Conservation (phyloP, 2,888 invertebrate species). For the Pheosia tremula region DNA sequence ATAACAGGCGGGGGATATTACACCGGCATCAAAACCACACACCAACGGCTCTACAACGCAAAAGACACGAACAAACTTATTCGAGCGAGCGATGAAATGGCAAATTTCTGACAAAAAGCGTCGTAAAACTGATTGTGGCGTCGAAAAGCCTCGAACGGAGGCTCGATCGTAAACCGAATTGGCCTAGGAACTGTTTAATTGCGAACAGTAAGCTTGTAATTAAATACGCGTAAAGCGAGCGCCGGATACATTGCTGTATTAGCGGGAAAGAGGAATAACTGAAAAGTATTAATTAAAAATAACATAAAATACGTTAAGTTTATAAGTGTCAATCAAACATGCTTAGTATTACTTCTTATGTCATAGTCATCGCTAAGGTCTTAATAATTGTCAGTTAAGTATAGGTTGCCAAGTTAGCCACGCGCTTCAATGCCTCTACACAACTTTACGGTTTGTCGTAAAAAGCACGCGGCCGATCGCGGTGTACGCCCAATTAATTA, state of each 20-base stretch:
- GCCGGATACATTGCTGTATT: slow-evolving; percentile 44
- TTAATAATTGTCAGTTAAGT: too few species aligned
- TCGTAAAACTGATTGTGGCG: slow-evolving; percentile 74
- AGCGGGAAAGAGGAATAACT: slow-evolving; percentile 25
- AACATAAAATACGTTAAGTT: too few species aligned
- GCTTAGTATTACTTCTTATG: too few species aligned
- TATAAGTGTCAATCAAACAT: too few species aligned
- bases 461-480: slow-evolving; percentile 70
- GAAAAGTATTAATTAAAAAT: too few species aligned
- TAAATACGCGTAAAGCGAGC: slow-evolving; percentile 60
- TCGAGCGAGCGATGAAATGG: slow-evolving; percentile 54
- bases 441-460: slow-evolving; percentile 68
- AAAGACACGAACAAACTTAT: slow-evolving; percentile 39
- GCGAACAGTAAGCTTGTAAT: slow-evolving; percentile 58
- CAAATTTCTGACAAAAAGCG: slow-evolving; percentile 65
- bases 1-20: neutral
- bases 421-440: slow-evolving; percentile 26
- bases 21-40: neutral
- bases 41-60: slow-evolving; percentile 6
- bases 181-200: slow-evolving; percentile 73
- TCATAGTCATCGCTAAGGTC: too few species aligned
- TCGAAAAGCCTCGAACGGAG: slow-evolving; percentile 61
- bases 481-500: slow-evolving; percentile 75
- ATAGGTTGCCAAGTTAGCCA: neutral
- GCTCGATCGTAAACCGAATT: slow-evolving; percentile 73